These are phyloP conservation scores for Lacanobia oleracea DNA, from an alignment of 2,888 invertebrate genomes.

Conservation along the genomic window DNA sequence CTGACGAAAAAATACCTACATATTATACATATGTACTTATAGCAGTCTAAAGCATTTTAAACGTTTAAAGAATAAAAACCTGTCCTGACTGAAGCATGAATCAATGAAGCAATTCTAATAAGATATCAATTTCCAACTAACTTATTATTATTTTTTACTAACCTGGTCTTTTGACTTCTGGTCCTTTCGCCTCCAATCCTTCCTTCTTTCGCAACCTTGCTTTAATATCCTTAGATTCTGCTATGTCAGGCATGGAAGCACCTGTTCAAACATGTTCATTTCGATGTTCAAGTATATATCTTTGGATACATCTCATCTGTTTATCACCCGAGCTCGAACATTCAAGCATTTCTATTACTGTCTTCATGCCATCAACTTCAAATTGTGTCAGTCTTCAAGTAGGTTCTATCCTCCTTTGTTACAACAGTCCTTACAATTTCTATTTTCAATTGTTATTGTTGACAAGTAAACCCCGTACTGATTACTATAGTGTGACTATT, in stretches of 20 bases:
- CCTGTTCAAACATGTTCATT: background rate
- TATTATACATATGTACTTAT: too few species aligned
- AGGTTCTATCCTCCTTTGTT: slow-evolving; percentile 29
- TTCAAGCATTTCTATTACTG: background rate
- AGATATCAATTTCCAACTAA: too few species aligned
- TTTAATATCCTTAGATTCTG: too few species aligned
- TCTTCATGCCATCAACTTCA: background rate
- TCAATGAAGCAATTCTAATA: too few species aligned
- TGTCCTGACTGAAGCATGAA: too few species aligned
- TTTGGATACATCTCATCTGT: background rate
- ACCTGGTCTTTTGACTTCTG: too few species aligned
- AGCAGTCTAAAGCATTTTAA: too few species aligned
- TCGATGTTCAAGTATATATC: too few species aligned
- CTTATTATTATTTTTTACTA: too few species aligned
- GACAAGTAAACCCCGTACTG: slow-evolving; percentile 37
- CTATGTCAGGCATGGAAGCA: too few species aligned
- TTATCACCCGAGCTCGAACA: background rate
- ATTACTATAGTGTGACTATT: slow-evolving; percentile 35
- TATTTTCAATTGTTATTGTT: slow-evolving; percentile 42
- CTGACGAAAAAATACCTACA: background rate
- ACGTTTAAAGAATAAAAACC: too few species aligned
- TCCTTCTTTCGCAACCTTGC: background rate
- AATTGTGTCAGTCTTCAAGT: background rate
- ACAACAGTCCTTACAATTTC: slow-evolving; percentile 37
- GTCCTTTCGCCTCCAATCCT: background rate